These are phyloP conservation scores for Iguana delicatissima DNA, from an alignment of 2,797 vertebrate species.

Conservation along the genomic window DNA sequence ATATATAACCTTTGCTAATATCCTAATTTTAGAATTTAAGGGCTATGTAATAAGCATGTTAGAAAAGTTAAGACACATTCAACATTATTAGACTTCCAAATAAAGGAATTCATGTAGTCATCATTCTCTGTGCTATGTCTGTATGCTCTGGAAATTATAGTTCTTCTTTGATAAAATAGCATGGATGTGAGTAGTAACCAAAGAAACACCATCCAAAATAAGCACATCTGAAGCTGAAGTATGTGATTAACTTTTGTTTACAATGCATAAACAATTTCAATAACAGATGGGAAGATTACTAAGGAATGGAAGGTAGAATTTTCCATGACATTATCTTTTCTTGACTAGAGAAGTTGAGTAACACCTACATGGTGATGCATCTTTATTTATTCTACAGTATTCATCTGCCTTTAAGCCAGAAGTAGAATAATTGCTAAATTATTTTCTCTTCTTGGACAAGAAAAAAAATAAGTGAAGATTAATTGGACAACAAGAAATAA, in stretches of 20 bases:
- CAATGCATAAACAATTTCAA: constrained; percentile 42
- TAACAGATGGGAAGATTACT: constrained; percentile 63
- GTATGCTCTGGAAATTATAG: not conserved
- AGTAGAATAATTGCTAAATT: constrained; percentile 33
- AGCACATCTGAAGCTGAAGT: constrained; percentile 25
- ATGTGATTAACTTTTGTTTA: constrained; percentile 64
- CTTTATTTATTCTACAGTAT: constrained; percentile 26
- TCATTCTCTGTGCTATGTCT: not conserved
- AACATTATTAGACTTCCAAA: not conserved
- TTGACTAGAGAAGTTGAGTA: constrained; percentile 44
- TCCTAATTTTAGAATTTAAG: not conserved
- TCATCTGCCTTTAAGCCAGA: constrained; percentile 52
- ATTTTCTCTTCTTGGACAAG: not conserved
- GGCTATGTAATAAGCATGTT: not conserved
- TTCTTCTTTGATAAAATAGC: not conserved
- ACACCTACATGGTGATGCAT: constrained; percentile 16
- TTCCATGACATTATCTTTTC: constrained; percentile 59
- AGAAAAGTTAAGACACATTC: not conserved
- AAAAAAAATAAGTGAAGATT: constrained; percentile 34
- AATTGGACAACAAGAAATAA: constrained; percentile 44
- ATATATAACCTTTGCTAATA: not conserved
- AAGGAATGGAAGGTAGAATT: constrained; percentile 58
- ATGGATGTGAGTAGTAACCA: constrained; percentile 18
- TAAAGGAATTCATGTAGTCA: not conserved
- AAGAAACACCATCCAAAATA: not conserved